phyloP scores from a whole-genome alignment of 1,140 invertebrate genomes.

The Bombus fervidus region DNA sequence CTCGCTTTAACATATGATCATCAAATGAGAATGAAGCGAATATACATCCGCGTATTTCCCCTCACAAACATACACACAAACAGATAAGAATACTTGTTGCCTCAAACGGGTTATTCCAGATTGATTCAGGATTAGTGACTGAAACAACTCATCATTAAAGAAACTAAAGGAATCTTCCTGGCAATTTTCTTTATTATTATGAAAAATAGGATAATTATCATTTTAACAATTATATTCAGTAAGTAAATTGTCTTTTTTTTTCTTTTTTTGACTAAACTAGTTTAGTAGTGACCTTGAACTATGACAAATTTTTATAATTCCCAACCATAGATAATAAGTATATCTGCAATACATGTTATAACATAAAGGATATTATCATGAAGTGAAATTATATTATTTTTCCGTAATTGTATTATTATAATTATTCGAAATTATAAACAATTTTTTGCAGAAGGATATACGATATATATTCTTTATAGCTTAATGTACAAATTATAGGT shows the following conservation, averaged over 20 bases:
- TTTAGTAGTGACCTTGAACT: constrained; percentile 56
- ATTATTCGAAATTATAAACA: constrained; percentile 1
- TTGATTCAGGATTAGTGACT: constrained; percentile 20
- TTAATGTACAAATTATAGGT: background rate
- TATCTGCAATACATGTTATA: background rate
- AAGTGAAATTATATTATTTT: constrained; percentile 5
- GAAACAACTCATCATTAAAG: no score
- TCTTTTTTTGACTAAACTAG: background rate
- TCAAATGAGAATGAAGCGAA: background rate
- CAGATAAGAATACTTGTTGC: background rate
- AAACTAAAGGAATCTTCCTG: background rate
- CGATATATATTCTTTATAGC: background rate
- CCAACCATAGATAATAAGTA: background rate
- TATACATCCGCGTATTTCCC: constrained; percentile 17
- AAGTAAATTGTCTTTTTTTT: constrained; percentile 19
- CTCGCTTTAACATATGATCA: background rate
- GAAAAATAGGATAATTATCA: constrained; percentile 26
- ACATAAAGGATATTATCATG: background rate
- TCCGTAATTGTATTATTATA: background rate
- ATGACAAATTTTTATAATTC: background rate
- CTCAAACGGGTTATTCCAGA: constrained; percentile 56
- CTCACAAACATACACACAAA: background rate
- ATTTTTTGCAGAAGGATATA: background rate
- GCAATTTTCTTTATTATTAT: constrained; percentile 24
- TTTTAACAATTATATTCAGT: constrained; percentile 44